Evolutionary conservation across 2,113 vertebrate species (phyloP), one percentile per base, ranked within the genome.

Genomic region (Alouatta palliata): DNA sequence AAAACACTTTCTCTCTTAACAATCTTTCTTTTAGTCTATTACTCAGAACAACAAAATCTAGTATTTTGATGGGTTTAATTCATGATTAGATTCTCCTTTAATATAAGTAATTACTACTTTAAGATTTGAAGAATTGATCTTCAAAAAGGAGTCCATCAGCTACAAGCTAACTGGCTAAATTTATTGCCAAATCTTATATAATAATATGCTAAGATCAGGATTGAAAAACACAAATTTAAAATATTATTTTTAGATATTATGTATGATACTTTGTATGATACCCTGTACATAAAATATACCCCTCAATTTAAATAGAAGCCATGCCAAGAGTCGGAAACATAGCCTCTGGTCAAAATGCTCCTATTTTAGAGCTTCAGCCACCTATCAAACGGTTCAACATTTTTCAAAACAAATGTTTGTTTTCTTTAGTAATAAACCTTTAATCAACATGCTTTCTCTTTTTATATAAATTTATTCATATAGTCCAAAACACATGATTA

Each of bases 271-370:
- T n/a, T 58, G 27, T 40, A 52, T 23, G 47, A 68, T 25, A 66
- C 1, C 4, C 30, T 64, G 0, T 16, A 79, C 1, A 70, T 27
- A 45, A 54, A 20, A 27, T 9, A 52, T 1, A 49, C 0, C 43
- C 64, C 54, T 88, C 45, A 5, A 17, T 93, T 80, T 75, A 52
- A 66, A 27, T 8, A n/a, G 11, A 96, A 90, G 77, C 30, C 27
- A 77, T 32, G 32, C 25, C 32, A 32, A 77, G 19, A 20, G 8
- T 25, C 68, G 23, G 45, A 85, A 87, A 89, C 3, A 21, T 19
- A 68, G 16, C 45, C 40, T 96, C 84, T 92, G 91, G 12, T 88
- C n/a, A 96, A 82, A 95, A 96, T 54, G 49, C 25, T 23, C n/a
- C 89, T 64, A 87, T 79, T 85, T 23, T n/a, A 54, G 12, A 45